These are phyloP conservation scores for Eueides isabella DNA, from an alignment of 1,140 invertebrate species.

Conservation along the genomic window DNA sequence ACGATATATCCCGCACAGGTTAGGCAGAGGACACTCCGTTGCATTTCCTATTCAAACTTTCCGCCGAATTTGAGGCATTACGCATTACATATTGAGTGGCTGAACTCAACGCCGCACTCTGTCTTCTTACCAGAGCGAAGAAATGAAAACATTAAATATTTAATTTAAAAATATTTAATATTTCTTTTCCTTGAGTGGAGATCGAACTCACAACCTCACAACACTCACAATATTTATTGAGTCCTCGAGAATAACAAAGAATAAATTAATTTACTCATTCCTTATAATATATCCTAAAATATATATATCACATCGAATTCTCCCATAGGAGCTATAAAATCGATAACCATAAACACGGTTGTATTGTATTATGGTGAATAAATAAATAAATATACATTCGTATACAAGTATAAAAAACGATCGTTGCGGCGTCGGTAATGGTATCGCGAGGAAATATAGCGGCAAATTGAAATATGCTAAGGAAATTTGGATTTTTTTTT, in stretches of 20 bases:
- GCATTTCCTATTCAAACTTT: no score
- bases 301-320: neutral
- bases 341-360: constrained; percentile 4
- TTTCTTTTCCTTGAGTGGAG: no score
- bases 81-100: no score
- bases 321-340: constrained; percentile 6
- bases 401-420: constrained; percentile 5
- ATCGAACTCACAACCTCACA: no score
- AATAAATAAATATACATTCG: neutral
- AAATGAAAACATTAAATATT: no score
- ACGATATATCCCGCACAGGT: no score
- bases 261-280: neutral
- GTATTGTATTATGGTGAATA: neutral
- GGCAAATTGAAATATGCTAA: constrained; percentile 2
- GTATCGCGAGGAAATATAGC: neutral
- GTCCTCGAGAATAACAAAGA: neutral
- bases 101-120: no score
- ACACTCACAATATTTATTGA: no score
- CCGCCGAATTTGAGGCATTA: no score
- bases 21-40: no score
- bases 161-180: no score
- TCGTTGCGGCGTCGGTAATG: neutral
- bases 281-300: neutral
- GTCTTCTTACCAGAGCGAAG: no score
- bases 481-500: constrained; percentile 4